Percentiles rank a stretch among this genome's conserved stretches.
Conservation (phyloP, 2,888 invertebrate species). For the Zelleria hepariella region DNA sequence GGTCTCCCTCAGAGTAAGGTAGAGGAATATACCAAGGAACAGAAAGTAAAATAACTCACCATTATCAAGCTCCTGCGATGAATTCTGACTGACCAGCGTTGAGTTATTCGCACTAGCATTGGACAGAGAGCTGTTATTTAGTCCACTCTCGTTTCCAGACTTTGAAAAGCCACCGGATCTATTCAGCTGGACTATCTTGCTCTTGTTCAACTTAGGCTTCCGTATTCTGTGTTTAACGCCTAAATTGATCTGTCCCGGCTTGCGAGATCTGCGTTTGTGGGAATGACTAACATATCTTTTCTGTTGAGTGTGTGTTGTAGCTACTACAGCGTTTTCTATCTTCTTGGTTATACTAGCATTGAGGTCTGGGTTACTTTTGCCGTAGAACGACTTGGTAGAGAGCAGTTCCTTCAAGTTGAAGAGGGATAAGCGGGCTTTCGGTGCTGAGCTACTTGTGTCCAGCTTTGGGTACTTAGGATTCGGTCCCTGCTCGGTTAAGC, state of each 20-base stretch:
- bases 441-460: conserved; percentile 34
- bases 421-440: conserved; percentile 57
- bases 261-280: conserved; percentile 36
- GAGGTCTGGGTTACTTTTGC: conserved; percentile 56
- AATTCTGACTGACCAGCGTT: conserved; percentile 41
- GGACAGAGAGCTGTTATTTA: conserved; percentile 22
- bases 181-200: conserved; percentile 23
- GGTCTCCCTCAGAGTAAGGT: not conserved
- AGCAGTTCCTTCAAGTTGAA: conserved; percentile 65
- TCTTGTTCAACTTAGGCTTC: conserved; percentile 69
- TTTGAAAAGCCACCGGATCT: conserved; percentile 18
- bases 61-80: conserved; percentile 42
- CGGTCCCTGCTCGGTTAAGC: conserved; percentile 40
- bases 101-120: conserved; percentile 25
- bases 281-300: conserved; percentile 35
- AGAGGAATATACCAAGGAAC: not conserved
- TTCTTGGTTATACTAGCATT: conserved; percentile 40
- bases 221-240: conserved; percentile 76
- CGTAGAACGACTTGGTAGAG: conserved; percentile 70
- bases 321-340: conserved; percentile 46
- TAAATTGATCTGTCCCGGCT: conserved; percentile 75
- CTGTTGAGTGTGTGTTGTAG: conserved; percentile 24
- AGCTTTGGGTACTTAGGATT: conserved; percentile 45
- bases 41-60: conserved; percentile 35
- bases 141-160: conserved; percentile 8